phyloP scores from a whole-genome alignment of 2,888 invertebrate species.

The Eupithecia subfuscata region DNA sequence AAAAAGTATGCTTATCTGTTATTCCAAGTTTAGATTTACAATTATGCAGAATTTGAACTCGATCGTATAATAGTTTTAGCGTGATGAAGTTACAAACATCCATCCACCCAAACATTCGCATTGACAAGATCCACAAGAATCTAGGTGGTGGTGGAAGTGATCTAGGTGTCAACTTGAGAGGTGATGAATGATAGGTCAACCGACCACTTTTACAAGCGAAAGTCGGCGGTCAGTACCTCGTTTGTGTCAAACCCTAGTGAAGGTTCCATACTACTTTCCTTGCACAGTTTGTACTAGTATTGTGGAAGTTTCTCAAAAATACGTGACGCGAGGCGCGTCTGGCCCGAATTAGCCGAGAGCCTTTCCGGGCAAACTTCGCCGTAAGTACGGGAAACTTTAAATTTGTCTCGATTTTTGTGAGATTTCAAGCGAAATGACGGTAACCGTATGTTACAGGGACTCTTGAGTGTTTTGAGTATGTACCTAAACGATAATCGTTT shows the following conservation, averaged over 20 bases:
- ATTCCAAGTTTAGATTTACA: no score
- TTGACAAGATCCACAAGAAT: no score
- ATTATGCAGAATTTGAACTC: no score
- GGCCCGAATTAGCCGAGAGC: slow-evolving; percentile 30
- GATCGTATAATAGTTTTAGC: no score
- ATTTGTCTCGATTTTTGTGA: slow-evolving; percentile 19
- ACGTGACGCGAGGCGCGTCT: slow-evolving; percentile 32
- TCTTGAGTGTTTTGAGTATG: neutral
- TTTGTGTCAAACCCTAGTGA: neutral
- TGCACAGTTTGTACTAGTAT: slow-evolving; percentile 24
- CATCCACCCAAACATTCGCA: no score
- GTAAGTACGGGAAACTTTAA: slow-evolving; percentile 23
- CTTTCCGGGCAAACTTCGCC: slow-evolving; percentile 28
- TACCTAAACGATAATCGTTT: neutral
- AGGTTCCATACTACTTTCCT: slow-evolving; percentile 15
- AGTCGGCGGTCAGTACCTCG: neutral
- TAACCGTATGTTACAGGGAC: neutral
- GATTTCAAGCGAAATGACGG: slow-evolving; percentile 7
- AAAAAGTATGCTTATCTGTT: no score
- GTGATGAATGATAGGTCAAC: neutral
- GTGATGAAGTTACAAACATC: no score
- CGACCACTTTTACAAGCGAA: neutral
- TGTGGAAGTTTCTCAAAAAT: slow-evolving; percentile 20
- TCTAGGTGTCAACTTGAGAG: neutral
- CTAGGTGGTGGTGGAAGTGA: no score